Conservation (phyloP, 2,797 vertebrate genomes). For the Tangara arthus region DNA sequence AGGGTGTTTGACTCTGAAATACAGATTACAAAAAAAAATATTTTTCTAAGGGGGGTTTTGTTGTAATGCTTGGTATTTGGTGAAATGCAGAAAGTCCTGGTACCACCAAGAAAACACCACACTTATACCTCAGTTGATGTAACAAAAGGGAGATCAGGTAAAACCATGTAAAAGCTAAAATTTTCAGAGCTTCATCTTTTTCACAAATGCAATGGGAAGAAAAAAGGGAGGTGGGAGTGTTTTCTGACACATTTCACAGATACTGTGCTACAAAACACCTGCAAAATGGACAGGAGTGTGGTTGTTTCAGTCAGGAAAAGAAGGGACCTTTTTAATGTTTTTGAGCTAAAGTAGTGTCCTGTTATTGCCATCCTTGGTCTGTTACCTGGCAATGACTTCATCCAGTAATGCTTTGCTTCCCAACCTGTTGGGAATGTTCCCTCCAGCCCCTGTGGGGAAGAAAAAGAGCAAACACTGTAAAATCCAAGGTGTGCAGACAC, state of each 20-base stretch:
- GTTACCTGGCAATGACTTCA: not conserved
- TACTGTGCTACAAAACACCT: not conserved
- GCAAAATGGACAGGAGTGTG: not conserved
- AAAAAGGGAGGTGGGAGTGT: not conserved
- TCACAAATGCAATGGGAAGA: not conserved
- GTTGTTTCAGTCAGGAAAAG: not conserved
- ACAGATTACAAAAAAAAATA: not conserved
- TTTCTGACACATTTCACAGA: not conserved
- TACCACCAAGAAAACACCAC: not conserved
- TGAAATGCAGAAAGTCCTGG: not conserved
- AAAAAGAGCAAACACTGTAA: not conserved
- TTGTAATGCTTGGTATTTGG: not conserved
- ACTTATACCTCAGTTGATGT: not conserved
- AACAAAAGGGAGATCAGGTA: not conserved
- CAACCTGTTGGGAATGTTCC: not conserved
- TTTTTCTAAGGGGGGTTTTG: rapidly evolving
- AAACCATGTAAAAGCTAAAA: not conserved
- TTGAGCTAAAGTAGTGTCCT: not conserved
- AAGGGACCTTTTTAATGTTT: not conserved
- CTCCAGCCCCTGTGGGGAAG: not conserved
- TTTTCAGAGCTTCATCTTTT: not conserved
- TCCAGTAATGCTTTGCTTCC: not conserved
- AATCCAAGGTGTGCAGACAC: not conserved
- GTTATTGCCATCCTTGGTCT: not conserved
- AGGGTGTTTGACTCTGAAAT: not conserved